A percentile compares a stretch with the other conserved stretches of the same genome.
phyloP scores from a whole-genome alignment of 2,797 vertebrate species.

The Limnodromus scolopaceus region DNA sequence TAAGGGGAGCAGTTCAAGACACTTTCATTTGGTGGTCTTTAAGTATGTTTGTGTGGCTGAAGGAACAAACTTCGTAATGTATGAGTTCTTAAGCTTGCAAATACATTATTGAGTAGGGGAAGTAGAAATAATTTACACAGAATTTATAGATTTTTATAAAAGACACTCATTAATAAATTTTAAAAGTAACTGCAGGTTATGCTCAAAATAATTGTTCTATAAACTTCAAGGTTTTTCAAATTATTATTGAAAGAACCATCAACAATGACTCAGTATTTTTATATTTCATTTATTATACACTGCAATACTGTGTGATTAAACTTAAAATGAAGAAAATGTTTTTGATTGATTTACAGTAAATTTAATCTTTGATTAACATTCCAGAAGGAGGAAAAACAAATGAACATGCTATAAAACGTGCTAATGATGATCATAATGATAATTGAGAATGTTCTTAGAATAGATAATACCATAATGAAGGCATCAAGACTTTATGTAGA shows the following conservation, averaged over 20 bases:
- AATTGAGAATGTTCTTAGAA: constrained; percentile 42
- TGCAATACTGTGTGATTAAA: background rate
- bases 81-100: background rate
- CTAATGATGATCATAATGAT: constrained; percentile 45
- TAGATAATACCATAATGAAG: constrained; percentile 19
- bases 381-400: constrained; percentile 34
- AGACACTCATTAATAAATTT: background rate
- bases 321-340: background rate
- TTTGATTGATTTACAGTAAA: constrained; percentile 47
- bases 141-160: background rate
- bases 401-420: constrained; percentile 33
- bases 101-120: background rate
- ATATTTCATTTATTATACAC: background rate
- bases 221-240: background rate
- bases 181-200: background rate
- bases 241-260: background rate
- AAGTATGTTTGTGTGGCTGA: background rate
- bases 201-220: background rate
- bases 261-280: constrained; percentile 11
- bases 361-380: constrained; percentile 51
- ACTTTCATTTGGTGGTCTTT: background rate
- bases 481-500: background rate
- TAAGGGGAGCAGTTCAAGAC: background rate
- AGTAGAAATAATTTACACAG: background rate
- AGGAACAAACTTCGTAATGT: background rate